These are phyloP conservation scores for Drosophila burlai DNA, from an alignment of 1,140 invertebrate species.

Conservation along the genomic window DNA sequence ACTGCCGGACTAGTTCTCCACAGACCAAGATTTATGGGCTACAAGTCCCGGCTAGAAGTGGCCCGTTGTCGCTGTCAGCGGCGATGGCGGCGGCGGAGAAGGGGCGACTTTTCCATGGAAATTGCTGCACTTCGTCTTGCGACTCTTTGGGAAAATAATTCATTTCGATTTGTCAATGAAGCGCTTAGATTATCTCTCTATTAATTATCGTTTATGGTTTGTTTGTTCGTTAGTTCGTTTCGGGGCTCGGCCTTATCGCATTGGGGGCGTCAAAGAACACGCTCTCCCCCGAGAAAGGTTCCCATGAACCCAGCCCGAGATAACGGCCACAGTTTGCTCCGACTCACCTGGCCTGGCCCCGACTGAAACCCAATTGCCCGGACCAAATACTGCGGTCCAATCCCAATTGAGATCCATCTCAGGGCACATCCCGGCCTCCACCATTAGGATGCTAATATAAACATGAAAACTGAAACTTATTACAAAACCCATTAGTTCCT, in stretches of 20 bases:
- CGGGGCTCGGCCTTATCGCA: constrained; percentile 63
- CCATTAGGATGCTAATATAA: constrained; percentile 82
- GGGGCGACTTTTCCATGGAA: constrained; percentile 67
- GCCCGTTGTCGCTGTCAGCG: constrained; percentile 52
- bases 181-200: constrained; percentile 80
- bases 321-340: constrained; percentile 43
- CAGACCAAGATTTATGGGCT: constrained; percentile 74
- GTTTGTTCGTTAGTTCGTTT: constrained; percentile 58
- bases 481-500: constrained; percentile 78
- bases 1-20: constrained; percentile 49
- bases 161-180: constrained; percentile 73
- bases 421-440: constrained; percentile 48
- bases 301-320: constrained; percentile 59
- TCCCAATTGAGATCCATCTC: constrained; percentile 38
- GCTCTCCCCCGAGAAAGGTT: constrained; percentile 46
- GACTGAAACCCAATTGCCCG: constrained; percentile 61
- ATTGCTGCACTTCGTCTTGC: constrained; percentile 61
- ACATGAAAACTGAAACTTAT: constrained; percentile 82
- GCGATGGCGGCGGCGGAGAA: constrained; percentile 1
- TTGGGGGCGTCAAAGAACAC: constrained; percentile 63
- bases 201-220: constrained; percentile 83
- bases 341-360: constrained; percentile 35
- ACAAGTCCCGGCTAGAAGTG: constrained; percentile 47
- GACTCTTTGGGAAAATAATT: constrained; percentile 77
- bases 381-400: constrained; percentile 59